Evolutionary conservation across 2,113 vertebrate genomes (phyloP), one percentile per base, ranked within the genome.

Genomic region (Tetraodon nigroviridis): DNA sequence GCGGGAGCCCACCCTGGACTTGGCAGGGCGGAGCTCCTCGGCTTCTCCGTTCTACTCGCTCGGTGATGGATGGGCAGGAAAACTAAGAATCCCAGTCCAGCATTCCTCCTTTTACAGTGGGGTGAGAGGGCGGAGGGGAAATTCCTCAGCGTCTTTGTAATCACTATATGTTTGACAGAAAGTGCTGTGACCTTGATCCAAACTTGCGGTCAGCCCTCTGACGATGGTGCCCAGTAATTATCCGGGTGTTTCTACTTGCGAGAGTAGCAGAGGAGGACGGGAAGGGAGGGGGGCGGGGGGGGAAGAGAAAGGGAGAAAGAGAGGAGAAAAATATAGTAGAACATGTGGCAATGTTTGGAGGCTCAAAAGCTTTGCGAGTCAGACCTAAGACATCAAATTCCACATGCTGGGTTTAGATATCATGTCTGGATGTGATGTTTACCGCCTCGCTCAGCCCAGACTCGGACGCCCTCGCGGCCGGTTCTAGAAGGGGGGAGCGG

Each of bases 401-500:
- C 88, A 86, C 87, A 88, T 71, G 76, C 71, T 70, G 80, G 86
- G 74, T 81, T 83, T 80, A 88, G 79, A 89, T 88, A 86, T 88
- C 78, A 71, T 83, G 84, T 81, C 83, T 84, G 66, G 73, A 63
- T 85, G 89, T 66, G 61, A 89, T 83, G 82, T 89, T 90, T 86
- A 82, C 82, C 47, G 83, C 79, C 69, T 72, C 80, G 75, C 62
- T 75, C 79, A 69, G 73, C 55, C 72, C 72, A 63, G 10, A 62
- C 76, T 81, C 81, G 78, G 67, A 81, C 71, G 64, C 64, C 76
- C 69, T 76, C 76, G 79, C 69, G 82, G 79, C 73, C 78, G 54
- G 76, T 67, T 78, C 73, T 73, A 65, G 75, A 64, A 73, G 71
- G 78, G 75, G 69, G 72, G 71, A 59, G 68, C 45, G 64, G 69